Percentiles rank a stretch among this genome's conserved stretches.
phyloP scores from a whole-genome alignment of 2,113 vertebrate genomes.

The Elachura formosa region DNA sequence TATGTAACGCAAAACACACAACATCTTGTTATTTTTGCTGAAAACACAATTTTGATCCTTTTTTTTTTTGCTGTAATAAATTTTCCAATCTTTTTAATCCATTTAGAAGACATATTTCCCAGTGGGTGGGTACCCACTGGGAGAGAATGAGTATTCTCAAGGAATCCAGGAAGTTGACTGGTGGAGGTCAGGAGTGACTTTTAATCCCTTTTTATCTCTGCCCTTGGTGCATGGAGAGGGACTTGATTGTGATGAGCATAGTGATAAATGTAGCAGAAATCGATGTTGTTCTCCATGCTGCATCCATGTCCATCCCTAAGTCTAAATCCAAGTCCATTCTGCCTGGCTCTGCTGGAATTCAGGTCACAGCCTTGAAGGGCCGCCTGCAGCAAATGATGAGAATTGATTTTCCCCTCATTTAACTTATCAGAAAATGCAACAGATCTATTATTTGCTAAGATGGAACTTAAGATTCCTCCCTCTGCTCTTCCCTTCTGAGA shows the following conservation, averaged over 20 bases:
- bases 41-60: background rate
- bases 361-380: background rate
- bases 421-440: background rate
- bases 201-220: background rate
- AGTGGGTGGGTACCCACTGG: background rate
- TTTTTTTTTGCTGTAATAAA: background rate
- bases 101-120: background rate
- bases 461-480: background rate
- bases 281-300: background rate
- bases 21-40: background rate
- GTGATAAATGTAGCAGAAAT: background rate
- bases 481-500: background rate
- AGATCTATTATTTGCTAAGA: background rate
- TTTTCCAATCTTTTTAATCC: background rate
- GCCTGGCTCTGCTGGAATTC: background rate
- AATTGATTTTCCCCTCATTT: background rate
- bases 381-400: background rate
- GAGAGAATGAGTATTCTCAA: background rate
- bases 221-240: background rate
- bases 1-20: background rate
- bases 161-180: background rate
- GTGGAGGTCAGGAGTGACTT: background rate
- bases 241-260: background rate
- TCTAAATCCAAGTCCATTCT: background rate
- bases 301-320: background rate